Conservation (phyloP, 2,113 vertebrate species). For the Nothobranchius kuhntae region DNA sequence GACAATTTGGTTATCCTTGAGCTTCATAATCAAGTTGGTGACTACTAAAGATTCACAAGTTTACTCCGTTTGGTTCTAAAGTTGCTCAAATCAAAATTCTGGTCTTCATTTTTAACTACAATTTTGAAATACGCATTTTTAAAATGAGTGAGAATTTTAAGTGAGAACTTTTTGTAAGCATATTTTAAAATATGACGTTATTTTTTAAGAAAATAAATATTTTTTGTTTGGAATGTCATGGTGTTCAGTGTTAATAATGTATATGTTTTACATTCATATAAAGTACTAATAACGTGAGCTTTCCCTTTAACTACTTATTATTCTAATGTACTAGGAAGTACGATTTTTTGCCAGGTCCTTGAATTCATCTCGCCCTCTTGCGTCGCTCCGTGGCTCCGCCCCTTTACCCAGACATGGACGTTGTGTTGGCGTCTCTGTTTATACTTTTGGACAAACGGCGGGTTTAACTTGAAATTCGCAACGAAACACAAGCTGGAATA, state of each 20-base stretch:
- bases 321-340: background rate
- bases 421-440: conserved; percentile 28
- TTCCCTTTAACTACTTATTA: too few relatives aligned
- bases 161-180: too few relatives aligned
- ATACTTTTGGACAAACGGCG: conserved; percentile 9
- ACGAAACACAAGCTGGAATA: background rate
- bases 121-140: background rate
- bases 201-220: background rate
- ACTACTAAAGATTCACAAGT: too few relatives aligned
- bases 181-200: too few relatives aligned
- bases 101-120: background rate
- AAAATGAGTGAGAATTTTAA: too few relatives aligned
- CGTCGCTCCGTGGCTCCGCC: conserved; percentile 11
- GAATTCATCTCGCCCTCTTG: conserved; percentile 26
- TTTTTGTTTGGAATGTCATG: background rate
- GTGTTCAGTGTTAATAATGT: too few relatives aligned
- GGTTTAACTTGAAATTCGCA: background rate
- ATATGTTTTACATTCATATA: too few relatives aligned
- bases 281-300: too few relatives aligned
- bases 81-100: too few relatives aligned
- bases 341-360: background rate
- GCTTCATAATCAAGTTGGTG: background rate
- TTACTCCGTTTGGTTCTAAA: too few relatives aligned
- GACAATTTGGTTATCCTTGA: too few relatives aligned
- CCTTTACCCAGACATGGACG: conserved; percentile 12